Percentiles rank a stretch among this genome's conserved stretches.
These are phyloP conservation scores for Anthopleura xanthogrammica DNA, from an alignment of 92 coral and sea anemone species.

Conservation along the genomic window DNA sequence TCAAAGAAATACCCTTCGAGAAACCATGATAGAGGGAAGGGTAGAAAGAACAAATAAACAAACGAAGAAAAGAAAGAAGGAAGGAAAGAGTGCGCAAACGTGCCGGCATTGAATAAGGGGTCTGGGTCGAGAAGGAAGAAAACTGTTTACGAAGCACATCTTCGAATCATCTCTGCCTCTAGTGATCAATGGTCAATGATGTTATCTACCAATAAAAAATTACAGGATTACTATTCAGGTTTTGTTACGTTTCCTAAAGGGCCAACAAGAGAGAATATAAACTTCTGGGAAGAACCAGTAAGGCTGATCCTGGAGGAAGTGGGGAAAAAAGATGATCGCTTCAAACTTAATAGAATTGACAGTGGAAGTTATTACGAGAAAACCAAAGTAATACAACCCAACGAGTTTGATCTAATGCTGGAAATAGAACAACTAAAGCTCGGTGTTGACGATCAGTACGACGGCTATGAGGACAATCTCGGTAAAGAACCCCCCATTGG, in stretches of 20 bases:
- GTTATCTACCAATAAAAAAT: not conserved
- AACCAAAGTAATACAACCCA: constrained; percentile 53
- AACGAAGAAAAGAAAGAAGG: too few relatives aligned
- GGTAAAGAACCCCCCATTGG: constrained; percentile 34
- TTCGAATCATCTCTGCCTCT: too few relatives aligned
- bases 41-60: too few relatives aligned
- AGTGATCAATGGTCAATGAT: too few relatives aligned
- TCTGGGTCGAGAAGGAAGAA: too few relatives aligned
- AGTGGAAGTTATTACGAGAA: constrained; percentile 71
- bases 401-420: constrained; percentile 76
- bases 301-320: constrained; percentile 34
- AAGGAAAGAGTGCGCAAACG: too few relatives aligned
- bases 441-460: not conserved
- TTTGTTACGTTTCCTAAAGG: not conserved
- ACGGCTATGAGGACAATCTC: constrained; percentile 25
- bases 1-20: too few relatives aligned
- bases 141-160: too few relatives aligned
- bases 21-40: too few relatives aligned
- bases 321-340: constrained; percentile 28
- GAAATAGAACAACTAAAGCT: constrained; percentile 30
- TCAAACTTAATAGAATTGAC: constrained; percentile 12
- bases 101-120: too few relatives aligned
- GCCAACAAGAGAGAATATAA: constrained; percentile 26
- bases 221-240: not conserved
- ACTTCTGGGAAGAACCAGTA: constrained; percentile 49